These are phyloP conservation scores for Andrena fulva DNA, from an alignment of 2,888 invertebrate species.

Conservation along the genomic window DNA sequence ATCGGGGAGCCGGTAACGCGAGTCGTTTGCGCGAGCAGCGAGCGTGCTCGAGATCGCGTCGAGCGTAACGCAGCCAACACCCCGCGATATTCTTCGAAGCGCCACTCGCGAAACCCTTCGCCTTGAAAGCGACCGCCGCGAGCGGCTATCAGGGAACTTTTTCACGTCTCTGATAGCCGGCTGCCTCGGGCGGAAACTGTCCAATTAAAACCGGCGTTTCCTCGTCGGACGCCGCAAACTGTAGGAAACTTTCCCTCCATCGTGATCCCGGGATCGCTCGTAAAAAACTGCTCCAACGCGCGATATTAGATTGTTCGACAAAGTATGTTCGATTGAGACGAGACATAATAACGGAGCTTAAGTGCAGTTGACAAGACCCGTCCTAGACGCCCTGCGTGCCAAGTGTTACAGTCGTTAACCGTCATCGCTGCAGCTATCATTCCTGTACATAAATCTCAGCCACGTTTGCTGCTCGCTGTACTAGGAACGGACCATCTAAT, in stretches of 20 bases:
- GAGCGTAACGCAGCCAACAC: constrained; percentile 30
- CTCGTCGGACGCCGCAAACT: background rate
- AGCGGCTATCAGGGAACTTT: constrained; percentile 3
- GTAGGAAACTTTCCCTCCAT: background rate
- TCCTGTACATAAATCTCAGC: background rate
- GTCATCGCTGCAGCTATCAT: background rate
- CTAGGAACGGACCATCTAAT: too few relatives aligned
- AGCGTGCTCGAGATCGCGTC: constrained; percentile 24
- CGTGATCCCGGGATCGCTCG: background rate
- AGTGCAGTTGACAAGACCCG: too few relatives aligned
- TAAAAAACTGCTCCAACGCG: background rate
- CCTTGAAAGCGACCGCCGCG: background rate
- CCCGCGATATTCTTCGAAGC: constrained; percentile 19
- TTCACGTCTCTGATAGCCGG: background rate
- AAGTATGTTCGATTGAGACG: background rate
- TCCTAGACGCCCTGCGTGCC: too few relatives aligned
- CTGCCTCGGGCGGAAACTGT: background rate
- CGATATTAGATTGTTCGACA: too few relatives aligned
- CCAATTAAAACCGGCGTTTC: constrained; percentile 14
- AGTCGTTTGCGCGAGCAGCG: constrained; percentile 51
- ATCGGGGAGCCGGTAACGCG: constrained; percentile 30
- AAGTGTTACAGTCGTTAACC: background rate
- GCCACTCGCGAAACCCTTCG: constrained; percentile 1
- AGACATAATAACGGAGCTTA: background rate
- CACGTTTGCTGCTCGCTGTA: background rate